phyloP scores from a whole-genome alignment of 1,140 invertebrate species.

The Drosophila sp. region DNA sequence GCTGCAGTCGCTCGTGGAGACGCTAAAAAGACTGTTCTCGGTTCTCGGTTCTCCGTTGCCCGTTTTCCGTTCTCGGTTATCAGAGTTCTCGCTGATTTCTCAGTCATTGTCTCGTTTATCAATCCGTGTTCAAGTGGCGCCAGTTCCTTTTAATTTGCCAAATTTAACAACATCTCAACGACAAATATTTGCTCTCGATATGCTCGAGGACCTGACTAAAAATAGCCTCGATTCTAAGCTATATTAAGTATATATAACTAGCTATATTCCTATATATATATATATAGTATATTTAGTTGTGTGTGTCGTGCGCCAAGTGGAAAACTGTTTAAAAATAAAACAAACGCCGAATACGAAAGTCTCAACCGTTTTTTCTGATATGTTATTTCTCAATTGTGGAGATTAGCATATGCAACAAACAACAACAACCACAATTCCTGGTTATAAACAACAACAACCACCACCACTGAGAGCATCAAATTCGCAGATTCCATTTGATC shows the following conservation, averaged over 20 bases:
- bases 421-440: slow-evolving; percentile 8
- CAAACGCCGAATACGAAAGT: slow-evolving; percentile 36
- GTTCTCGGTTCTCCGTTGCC: no score
- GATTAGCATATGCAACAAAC: slow-evolving; percentile 27
- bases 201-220: slow-evolving; percentile 43
- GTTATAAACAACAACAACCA: slow-evolving; percentile 6
- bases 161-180: slow-evolving; percentile 9
- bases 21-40: slow-evolving; percentile 18
- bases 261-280: slow-evolving; percentile 6
- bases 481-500: slow-evolving; percentile 20
- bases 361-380: not conserved
- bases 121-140: slow-evolving; percentile 1
- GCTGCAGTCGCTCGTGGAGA: slow-evolving; percentile 61
- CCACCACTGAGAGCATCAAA: slow-evolving; percentile 12
- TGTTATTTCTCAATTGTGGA: not conserved
- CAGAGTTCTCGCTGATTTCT: slow-evolving; percentile 4
- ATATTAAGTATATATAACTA: slow-evolving; percentile 20
- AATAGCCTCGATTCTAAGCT: slow-evolving; percentile 51
- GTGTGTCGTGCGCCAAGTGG: slow-evolving; percentile 57
- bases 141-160: not conserved
- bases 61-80: no score
- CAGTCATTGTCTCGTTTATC: slow-evolving; percentile 7
- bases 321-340: slow-evolving; percentile 75
- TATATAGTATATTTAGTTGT: slow-evolving; percentile 17
- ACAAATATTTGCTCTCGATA: slow-evolving; percentile 14